Percentiles rank a stretch among this genome's conserved stretches.
phyloP scores from a whole-genome alignment of 2,888 invertebrate genomes.

The Melieria crassipennis region DNA sequence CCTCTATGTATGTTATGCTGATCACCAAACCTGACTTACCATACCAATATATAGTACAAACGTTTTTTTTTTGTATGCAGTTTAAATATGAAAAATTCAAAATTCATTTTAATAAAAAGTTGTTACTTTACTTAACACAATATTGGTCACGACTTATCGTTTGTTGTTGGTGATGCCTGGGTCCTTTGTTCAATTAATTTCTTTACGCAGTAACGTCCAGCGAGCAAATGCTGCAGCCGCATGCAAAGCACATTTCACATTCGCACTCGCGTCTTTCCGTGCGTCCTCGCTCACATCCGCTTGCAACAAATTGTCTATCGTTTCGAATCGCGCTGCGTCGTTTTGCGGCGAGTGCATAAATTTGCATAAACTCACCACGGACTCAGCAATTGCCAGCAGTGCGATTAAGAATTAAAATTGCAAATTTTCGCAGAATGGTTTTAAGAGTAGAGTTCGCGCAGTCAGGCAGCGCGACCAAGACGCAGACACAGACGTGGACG shows the following conservation, averaged over 20 bases:
- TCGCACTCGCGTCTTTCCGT: slow-evolving; percentile 1
- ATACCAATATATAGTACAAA: too few species aligned
- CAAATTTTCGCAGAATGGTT: slow-evolving; percentile 27
- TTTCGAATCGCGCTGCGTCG: slow-evolving; percentile 14
- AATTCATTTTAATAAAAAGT: too few species aligned
- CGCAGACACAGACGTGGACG: background rate
- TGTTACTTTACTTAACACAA: too few species aligned
- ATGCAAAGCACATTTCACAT: background rate
- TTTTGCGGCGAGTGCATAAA: slow-evolving; percentile 11
- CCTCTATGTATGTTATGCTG: too few species aligned
- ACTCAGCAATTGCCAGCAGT: background rate
- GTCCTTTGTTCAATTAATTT: too few species aligned
- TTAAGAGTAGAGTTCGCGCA: too few species aligned
- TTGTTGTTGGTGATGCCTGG: too few species aligned
- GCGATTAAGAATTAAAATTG: slow-evolving; percentile 33
- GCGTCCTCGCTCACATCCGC: background rate
- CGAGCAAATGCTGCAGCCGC: slow-evolving; percentile 14
- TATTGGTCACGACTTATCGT: too few species aligned
- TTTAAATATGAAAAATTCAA: too few species aligned
- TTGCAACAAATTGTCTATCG: slow-evolving; percentile 27
- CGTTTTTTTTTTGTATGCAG: too few species aligned
- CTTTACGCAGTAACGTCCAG: too few species aligned
- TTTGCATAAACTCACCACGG: slow-evolving; percentile 27
- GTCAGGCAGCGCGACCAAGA: background rate
- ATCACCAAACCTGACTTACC: too few species aligned